A percentile compares a stretch with the other conserved stretches of the same genome.
These are phyloP conservation scores for Graphium colonna DNA, from an alignment of 2,888 invertebrate genomes.

Conservation along the genomic window DNA sequence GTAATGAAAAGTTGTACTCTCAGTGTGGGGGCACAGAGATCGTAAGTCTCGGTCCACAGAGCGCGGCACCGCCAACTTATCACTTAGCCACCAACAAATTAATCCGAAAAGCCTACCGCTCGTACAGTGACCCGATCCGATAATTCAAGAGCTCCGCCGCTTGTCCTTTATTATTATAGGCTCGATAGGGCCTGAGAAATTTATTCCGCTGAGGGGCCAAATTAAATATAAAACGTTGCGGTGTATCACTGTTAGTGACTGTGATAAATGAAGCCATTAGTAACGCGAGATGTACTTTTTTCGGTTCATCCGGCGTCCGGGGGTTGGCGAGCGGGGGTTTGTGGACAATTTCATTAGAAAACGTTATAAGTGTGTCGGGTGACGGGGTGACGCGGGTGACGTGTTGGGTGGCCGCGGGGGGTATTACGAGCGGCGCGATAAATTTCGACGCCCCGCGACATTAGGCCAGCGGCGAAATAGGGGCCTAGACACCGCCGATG, in stretches of 20 bases:
- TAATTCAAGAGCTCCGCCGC: constrained; percentile 60
- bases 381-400: constrained; percentile 62
- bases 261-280: constrained; percentile 80
- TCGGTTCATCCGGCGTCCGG: constrained; percentile 76
- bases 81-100: constrained; percentile 71
- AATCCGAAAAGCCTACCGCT: constrained; percentile 67
- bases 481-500: constrained; percentile 40
- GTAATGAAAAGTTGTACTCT: constrained; percentile 33
- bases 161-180: constrained; percentile 66
- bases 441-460: constrained; percentile 74
- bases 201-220: constrained; percentile 73
- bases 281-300: constrained; percentile 79
- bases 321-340: constrained; percentile 68
- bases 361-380: constrained; percentile 75
- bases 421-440: constrained; percentile 73
- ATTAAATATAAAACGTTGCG: constrained; percentile 80
- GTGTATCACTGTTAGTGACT: constrained; percentile 80
- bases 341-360: constrained; percentile 81
- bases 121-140: constrained; percentile 64
- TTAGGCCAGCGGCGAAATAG: constrained; percentile 64
- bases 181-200: constrained; percentile 69
- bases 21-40: constrained; percentile 43
- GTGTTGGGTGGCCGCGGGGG: constrained; percentile 51
- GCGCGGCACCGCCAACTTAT: constrained; percentile 59
- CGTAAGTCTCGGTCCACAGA: constrained; percentile 50